These are phyloP conservation scores for Scaptomyza graminum DNA, from an alignment of 1,140 invertebrate species.

Conservation along the genomic window DNA sequence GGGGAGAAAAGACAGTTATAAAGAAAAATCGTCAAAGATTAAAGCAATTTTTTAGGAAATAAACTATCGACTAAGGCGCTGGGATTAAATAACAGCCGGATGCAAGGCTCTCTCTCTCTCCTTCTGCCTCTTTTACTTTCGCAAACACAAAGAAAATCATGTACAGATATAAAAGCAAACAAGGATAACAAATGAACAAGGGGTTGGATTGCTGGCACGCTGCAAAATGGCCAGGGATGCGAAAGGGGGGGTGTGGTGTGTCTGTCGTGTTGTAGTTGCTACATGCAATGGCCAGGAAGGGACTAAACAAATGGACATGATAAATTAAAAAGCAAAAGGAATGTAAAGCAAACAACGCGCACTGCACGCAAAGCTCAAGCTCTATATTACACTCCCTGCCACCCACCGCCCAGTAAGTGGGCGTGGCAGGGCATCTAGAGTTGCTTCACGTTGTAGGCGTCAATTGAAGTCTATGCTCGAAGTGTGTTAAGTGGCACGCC, in stretches of 20 bases:
- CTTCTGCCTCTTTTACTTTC: background rate
- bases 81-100: slow-evolving; percentile 32
- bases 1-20: slow-evolving; percentile 14
- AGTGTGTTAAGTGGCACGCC: slow-evolving; percentile 78
- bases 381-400: slow-evolving; percentile 58
- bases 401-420: slow-evolving; percentile 22
- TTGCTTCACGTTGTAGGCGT: slow-evolving; percentile 25
- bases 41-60: slow-evolving; percentile 38
- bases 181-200: slow-evolving; percentile 74
- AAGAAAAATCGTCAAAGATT: slow-evolving; percentile 47
- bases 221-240: background rate
- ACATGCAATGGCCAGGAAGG: slow-evolving; percentile 61
- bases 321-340: slow-evolving; percentile 76
- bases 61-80: slow-evolving; percentile 58
- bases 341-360: slow-evolving; percentile 59
- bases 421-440: slow-evolving; percentile 44
- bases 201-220: background rate
- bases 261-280: slow-evolving; percentile 39
- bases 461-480: slow-evolving; percentile 30
- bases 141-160: slow-evolving; percentile 46
- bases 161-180: slow-evolving; percentile 61
- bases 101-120: slow-evolving; percentile 31
- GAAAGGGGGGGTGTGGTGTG: slow-evolving; percentile 1
- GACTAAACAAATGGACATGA: slow-evolving; percentile 81
- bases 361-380: slow-evolving; percentile 54